These are phyloP conservation scores for Megaceryle torquata DNA, from an alignment of 2,113 vertebrate genomes.

Conservation along the genomic window DNA sequence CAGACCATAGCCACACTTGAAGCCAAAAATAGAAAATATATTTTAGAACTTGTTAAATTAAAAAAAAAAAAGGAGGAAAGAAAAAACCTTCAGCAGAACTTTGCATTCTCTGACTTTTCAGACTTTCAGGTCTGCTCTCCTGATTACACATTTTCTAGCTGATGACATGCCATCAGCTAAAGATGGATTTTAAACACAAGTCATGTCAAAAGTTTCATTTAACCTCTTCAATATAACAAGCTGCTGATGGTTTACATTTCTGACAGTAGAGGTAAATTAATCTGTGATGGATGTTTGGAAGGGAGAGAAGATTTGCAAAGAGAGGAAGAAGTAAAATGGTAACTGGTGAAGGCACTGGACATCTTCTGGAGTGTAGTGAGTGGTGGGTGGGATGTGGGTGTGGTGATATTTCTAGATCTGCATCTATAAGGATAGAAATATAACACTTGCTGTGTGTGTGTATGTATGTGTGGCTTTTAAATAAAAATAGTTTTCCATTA, in stretches of 20 bases:
- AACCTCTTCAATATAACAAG: slow-evolving; percentile 69
- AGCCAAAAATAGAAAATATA: slow-evolving; percentile 68
- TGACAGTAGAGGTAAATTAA: slow-evolving; percentile 69
- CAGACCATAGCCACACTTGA: slow-evolving; percentile 60
- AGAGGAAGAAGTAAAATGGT: slow-evolving; percentile 3
- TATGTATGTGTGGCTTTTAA: slow-evolving; percentile 17
- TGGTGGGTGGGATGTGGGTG: slow-evolving; percentile 31
- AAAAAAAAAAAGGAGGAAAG: slow-evolving; percentile 31
- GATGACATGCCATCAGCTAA: slow-evolving; percentile 71
- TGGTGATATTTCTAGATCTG: slow-evolving; percentile 58
- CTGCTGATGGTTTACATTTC: slow-evolving; percentile 68
- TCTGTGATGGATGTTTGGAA: slow-evolving; percentile 60
- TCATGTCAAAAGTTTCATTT: slow-evolving; percentile 72
- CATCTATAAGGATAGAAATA: slow-evolving; percentile 22
- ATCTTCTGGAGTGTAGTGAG: slow-evolving; percentile 43
- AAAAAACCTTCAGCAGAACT: slow-evolving; percentile 64
- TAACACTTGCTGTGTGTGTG: slow-evolving; percentile 10
- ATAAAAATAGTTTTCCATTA: slow-evolving; percentile 54
- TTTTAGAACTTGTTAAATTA: slow-evolving; percentile 67
- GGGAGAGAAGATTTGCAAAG: slow-evolving; percentile 3
- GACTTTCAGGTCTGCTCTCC: slow-evolving; percentile 65
- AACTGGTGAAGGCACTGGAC: slow-evolving; percentile 47
- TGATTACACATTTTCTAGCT: slow-evolving; percentile 71
- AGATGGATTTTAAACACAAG: slow-evolving; percentile 71
- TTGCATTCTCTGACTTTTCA: slow-evolving; percentile 63